Evolutionary conservation across 2,888 invertebrate species (phyloP).

Genomic region (Nymphalis polychloros): DNA sequence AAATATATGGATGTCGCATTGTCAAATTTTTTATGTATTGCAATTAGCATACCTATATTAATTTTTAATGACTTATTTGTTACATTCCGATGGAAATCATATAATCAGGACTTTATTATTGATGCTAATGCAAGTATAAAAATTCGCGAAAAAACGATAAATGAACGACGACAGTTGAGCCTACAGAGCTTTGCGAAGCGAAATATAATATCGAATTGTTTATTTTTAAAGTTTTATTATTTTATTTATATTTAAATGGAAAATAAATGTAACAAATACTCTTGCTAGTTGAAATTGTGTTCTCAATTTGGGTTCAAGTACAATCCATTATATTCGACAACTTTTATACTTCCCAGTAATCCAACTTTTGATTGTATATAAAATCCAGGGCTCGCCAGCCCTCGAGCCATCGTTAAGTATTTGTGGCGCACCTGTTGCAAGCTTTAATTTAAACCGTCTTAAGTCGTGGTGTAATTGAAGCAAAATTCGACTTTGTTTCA

Average conservation of each 20-base stretch:
- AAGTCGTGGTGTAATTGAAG: constrained; percentile 8
- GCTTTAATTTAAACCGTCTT: constrained; percentile 23
- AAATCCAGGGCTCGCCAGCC: constrained; percentile 29
- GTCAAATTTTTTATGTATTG: too few species aligned
- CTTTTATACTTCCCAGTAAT: constrained; percentile 26
- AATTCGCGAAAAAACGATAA: too few species aligned
- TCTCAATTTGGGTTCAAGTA: constrained; percentile 6
- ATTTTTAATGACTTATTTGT: too few species aligned
- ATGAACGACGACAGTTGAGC: too few species aligned
- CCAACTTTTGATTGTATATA: constrained; percentile 31
- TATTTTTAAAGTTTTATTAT: not conserved
- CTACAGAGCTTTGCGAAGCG: too few species aligned
- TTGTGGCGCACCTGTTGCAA: constrained; percentile 36
- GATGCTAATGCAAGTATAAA: too few species aligned
- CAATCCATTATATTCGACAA: constrained; percentile 19
- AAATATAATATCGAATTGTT: too few species aligned
- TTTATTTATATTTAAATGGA: not conserved
- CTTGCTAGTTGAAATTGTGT: not conserved
- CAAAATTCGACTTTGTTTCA: constrained; percentile 18
- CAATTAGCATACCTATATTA: too few species aligned
- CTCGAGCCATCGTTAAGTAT: constrained; percentile 30
- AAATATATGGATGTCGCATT: too few species aligned
- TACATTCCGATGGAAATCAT: too few species aligned
- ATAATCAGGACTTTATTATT: too few species aligned
- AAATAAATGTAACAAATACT: not conserved